phyloP scores from a whole-genome alignment of 1,140 invertebrate species.

The Drosophila sp. region DNA sequence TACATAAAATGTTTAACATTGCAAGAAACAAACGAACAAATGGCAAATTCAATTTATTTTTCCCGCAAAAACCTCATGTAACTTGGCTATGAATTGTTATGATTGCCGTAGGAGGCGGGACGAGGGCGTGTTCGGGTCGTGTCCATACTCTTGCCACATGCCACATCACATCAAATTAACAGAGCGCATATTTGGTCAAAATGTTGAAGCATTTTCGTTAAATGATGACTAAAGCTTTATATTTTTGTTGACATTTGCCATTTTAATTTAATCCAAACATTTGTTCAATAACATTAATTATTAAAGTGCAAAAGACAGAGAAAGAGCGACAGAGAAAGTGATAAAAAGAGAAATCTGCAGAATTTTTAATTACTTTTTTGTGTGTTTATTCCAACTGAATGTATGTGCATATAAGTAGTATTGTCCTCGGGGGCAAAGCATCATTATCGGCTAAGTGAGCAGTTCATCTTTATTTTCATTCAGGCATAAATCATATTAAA shows the following conservation, averaged over 20 bases:
- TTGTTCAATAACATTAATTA: conserved; percentile 63
- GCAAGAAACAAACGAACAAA: conserved; percentile 22
- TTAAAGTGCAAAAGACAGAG: conserved; percentile 30
- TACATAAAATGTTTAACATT: conserved; percentile 13
- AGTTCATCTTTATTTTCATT: conserved; percentile 8
- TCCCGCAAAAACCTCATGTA: conserved; percentile 41
- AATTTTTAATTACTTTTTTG: conserved; percentile 12
- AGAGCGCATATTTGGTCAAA: conserved; percentile 6
- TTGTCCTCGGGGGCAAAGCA: not conserved
- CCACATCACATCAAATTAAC: conserved; percentile 9
- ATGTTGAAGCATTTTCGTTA: conserved; percentile 6
- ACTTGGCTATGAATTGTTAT: conserved; percentile 51
- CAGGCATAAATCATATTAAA: conserved; percentile 8
- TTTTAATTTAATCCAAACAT: conserved; percentile 74
- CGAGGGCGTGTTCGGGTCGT: not conserved
- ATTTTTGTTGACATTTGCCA: conserved; percentile 50
- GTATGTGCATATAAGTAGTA: not conserved
- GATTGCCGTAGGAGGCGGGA: conserved; percentile 23
- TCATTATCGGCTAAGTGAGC: conserved; percentile 10
- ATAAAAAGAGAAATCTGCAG: not conserved
- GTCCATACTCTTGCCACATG: not conserved
- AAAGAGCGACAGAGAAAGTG: not conserved
- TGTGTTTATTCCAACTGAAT: not conserved
- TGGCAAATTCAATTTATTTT: conserved; percentile 62
- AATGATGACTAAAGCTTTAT: conserved; percentile 26